Conservation (phyloP, 2,888 invertebrate genomes). For the Idaea dimidiata region DNA sequence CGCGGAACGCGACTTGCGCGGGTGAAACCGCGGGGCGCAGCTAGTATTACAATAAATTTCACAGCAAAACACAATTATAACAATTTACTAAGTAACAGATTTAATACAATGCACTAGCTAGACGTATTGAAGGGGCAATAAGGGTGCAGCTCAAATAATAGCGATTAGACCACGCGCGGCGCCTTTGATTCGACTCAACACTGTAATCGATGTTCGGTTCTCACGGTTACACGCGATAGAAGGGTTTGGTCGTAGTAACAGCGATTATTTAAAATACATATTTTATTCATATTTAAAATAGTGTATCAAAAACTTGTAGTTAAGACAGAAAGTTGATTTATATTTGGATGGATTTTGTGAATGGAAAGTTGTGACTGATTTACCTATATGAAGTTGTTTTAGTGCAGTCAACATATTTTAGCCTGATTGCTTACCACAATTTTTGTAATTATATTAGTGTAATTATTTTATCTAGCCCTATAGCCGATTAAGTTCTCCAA, state of each 20-base stretch:
- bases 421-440: no score
- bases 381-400: no score
- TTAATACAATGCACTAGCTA: neutral
- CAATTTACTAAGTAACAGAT: neutral
- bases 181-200: conserved; percentile 50
- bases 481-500: no score
- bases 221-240: conserved; percentile 39
- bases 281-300: neutral
- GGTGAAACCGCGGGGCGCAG: neutral
- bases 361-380: no score
- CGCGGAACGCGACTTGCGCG: no score
- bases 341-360: no score
- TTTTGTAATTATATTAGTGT: no score
- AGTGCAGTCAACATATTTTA: no score
- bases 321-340: no score
- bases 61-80: neutral
- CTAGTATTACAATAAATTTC: neutral
- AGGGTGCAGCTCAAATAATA: conserved; percentile 54
- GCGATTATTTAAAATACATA: conserved; percentile 9
- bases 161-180: conserved; percentile 50
- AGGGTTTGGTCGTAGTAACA: conserved; percentile 13
- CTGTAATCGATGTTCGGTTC: conserved; percentile 42
- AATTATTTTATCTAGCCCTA: no score
- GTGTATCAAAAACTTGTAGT: no score
- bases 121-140: conserved; percentile 16